phyloP scores from a whole-genome alignment of 2,113 vertebrate species.

The Neogobius melanostomus region DNA sequence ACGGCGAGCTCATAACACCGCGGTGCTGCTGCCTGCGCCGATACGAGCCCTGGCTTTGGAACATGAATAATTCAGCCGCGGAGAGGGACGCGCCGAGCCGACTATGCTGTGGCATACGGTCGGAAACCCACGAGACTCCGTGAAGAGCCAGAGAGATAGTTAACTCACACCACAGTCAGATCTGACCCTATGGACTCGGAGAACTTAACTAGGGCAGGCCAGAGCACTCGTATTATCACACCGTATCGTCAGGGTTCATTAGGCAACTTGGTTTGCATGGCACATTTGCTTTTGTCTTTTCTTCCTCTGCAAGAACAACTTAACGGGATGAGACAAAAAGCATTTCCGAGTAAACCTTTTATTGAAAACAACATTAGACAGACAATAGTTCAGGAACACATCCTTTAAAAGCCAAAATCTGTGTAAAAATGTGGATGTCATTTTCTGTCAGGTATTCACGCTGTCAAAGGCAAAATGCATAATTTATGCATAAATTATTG shows the following conservation, averaged over 20 bases:
- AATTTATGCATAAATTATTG: too few species aligned
- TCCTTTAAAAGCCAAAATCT: too few species aligned
- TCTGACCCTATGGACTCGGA: slow-evolving; percentile 34
- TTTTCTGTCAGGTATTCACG: too few species aligned
- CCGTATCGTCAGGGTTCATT: slow-evolving; percentile 36
- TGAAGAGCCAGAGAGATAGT: slow-evolving; percentile 28
- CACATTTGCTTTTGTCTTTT: too few species aligned
- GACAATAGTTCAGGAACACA: too few species aligned
- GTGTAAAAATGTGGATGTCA: too few species aligned
- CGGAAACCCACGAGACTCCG: slow-evolving; percentile 31
- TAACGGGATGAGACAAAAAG: too few species aligned
- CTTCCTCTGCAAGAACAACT: too few species aligned
- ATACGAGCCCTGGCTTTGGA: slow-evolving; percentile 52
- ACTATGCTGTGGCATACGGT: slow-evolving; percentile 40
- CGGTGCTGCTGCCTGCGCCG: slow-evolving; percentile 64
- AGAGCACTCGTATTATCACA: background rate
- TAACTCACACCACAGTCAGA: slow-evolving; percentile 40
- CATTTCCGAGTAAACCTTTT: too few species aligned
- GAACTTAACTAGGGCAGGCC: background rate
- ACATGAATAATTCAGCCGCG: slow-evolving; percentile 68
- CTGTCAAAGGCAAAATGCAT: too few species aligned
- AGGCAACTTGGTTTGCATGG: background rate
- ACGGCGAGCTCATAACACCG: slow-evolving; percentile 47
- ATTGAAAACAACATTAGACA: too few species aligned
- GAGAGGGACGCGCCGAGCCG: slow-evolving; percentile 46